Conservation (phyloP, 2,113 vertebrate species). For the Antidorcas marsupialis region DNA sequence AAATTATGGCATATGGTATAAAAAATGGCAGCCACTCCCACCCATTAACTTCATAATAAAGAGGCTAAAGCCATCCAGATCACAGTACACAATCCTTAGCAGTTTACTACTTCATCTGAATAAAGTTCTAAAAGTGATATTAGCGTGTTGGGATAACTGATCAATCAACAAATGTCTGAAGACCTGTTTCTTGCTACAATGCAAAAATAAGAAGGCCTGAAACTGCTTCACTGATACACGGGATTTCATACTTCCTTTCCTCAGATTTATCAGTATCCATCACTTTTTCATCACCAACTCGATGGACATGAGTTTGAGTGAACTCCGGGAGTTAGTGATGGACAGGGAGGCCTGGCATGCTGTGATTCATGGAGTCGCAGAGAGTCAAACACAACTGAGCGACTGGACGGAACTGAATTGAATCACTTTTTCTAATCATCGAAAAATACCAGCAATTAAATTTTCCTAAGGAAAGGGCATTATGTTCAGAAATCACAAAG, state of each 20-base stretch:
- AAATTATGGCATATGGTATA: neutral
- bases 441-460: neutral
- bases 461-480: neutral
- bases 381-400: too few relatives aligned
- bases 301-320: too few relatives aligned
- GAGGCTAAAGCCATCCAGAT: neutral
- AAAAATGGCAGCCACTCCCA: neutral
- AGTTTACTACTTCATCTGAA: neutral
- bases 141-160: neutral
- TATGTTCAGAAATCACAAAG: neutral
- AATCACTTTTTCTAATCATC: neutral
- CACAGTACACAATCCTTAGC: neutral
- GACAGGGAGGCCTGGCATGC: too few relatives aligned
- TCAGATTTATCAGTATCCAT: neutral
- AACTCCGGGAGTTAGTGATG: too few relatives aligned
- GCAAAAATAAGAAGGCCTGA: neutral
- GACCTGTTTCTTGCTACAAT: neutral
- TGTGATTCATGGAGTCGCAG: too few relatives aligned
- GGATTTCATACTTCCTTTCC: neutral
- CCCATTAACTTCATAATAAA: neutral
- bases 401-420: too few relatives aligned
- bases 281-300: neutral
- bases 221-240: neutral
- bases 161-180: neutral
- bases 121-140: neutral